These are phyloP conservation scores for Micropterix aruncella DNA, from an alignment of 2,888 invertebrate genomes.

Conservation along the genomic window DNA sequence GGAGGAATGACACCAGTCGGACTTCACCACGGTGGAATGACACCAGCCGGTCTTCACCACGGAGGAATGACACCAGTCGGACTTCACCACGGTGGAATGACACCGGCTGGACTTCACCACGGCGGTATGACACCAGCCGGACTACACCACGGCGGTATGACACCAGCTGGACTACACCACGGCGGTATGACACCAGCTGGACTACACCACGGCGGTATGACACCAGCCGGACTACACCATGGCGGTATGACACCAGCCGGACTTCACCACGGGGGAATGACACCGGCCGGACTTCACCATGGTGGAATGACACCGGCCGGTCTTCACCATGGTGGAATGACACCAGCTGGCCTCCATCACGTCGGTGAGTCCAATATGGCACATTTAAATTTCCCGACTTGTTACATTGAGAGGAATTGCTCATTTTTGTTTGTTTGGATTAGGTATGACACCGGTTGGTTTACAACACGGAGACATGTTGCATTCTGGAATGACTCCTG, in stretches of 20 bases:
- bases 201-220: slow-evolving; percentile 26
- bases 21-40: slow-evolving; percentile 16
- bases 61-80: slow-evolving; percentile 17
- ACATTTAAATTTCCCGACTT: slow-evolving; percentile 10
- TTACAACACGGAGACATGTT: slow-evolving; percentile 24
- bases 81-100: slow-evolving; percentile 12
- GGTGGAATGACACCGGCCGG: slow-evolving; percentile 24
- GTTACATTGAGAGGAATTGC: slow-evolving; percentile 14
- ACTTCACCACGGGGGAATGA: slow-evolving; percentile 13
- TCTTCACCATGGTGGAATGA: slow-evolving; percentile 14
- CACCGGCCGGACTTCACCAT: slow-evolving; percentile 15
- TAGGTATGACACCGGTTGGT: slow-evolving; percentile 28
- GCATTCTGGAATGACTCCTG: slow-evolving; percentile 19
- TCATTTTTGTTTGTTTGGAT: slow-evolving; percentile 23
- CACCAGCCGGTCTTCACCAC: slow-evolving; percentile 15
- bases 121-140: slow-evolving; percentile 30
- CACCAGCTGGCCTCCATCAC: slow-evolving; percentile 15
- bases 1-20: slow-evolving; percentile 16
- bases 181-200: slow-evolving; percentile 20
- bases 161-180: slow-evolving; percentile 15
- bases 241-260: slow-evolving; percentile 27
- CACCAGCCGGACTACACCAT: slow-evolving; percentile 18
- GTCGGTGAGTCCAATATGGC: slow-evolving; percentile 7
- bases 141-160: slow-evolving; percentile 23
- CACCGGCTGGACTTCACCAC: slow-evolving; percentile 21